Percentiles rank a stretch among this genome's conserved stretches.
Conservation (phyloP, 2,888 invertebrate species). For the Nomada hirtipes region DNA sequence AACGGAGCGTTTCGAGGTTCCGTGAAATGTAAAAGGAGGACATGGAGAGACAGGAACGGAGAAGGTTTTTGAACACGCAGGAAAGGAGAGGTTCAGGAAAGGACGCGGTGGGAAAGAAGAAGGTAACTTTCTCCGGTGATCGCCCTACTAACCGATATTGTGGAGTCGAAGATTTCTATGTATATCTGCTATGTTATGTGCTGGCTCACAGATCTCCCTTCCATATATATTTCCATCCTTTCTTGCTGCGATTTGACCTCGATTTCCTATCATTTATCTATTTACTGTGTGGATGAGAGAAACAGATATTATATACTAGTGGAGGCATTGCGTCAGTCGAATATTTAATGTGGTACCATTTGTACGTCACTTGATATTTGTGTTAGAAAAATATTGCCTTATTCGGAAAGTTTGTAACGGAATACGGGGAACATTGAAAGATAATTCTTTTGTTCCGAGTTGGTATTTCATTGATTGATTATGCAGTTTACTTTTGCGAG, state of each 20-base stretch:
- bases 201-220: conserved; percentile 54
- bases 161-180: conserved; percentile 79
- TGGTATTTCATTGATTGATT: no score
- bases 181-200: conserved; percentile 42
- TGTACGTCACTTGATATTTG: no score
- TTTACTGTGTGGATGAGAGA: conserved; percentile 38
- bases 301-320: not conserved
- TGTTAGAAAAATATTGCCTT: no score
- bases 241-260: conserved; percentile 60
- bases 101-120: conserved; percentile 65
- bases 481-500: no score
- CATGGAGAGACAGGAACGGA: conserved; percentile 41
- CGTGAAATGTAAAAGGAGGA: conserved; percentile 65
- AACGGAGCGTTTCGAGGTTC: conserved; percentile 37
- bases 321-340: no score
- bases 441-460: no score
- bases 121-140: conserved; percentile 82
- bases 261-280: conserved; percentile 60
- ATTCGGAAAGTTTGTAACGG: no score
- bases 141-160: conserved; percentile 82
- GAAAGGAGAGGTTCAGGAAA: conserved; percentile 47
- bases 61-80: conserved; percentile 38
- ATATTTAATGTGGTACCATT: no score
- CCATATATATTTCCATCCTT: conserved; percentile 52
- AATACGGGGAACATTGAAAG: no score